Percentiles rank a stretch among this genome's conserved stretches.
phyloP scores from a whole-genome alignment of 64 coral and sea anemone genomes.

The Porites australiensis region DNA sequence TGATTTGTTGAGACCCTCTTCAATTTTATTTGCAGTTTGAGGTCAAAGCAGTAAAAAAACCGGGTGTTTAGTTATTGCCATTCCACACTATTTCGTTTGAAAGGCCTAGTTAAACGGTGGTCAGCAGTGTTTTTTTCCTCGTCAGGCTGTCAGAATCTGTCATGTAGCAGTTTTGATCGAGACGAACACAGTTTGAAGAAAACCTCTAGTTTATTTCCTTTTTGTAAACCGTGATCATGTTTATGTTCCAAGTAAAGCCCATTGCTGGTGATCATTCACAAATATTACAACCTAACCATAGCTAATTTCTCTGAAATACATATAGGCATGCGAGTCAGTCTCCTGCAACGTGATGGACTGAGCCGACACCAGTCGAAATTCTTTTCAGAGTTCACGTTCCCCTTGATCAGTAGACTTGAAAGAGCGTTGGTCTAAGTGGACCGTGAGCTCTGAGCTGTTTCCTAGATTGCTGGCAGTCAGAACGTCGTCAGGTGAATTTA shows the following conservation, averaged over 20 bases:
- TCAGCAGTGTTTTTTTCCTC: background rate
- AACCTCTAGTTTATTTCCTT: conserved; percentile 64
- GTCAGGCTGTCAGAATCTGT: conserved; percentile 14
- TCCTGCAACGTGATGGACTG: conserved; percentile 14
- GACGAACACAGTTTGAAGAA: conserved; percentile 51
- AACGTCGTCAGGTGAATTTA: conserved; percentile 18
- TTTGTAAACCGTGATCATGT: conserved; percentile 39
- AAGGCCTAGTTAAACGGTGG: too few species aligned
- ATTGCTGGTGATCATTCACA: conserved; percentile 46
- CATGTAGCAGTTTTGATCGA: conserved; percentile 8
- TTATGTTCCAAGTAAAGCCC: conserved; percentile 57
- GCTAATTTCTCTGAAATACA: conserved; percentile 10
- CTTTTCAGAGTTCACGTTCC: background rate
- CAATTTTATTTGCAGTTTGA: too few species aligned
- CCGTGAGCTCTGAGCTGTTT: background rate
- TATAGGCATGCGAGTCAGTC: conserved; percentile 14
- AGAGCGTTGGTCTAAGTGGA: background rate
- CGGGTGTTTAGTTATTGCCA: too few species aligned
- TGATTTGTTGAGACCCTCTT: too few species aligned
- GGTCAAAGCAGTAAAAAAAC: too few species aligned
- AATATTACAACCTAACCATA: conserved; percentile 28
- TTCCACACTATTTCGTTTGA: too few species aligned
- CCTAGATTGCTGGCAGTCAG: background rate
- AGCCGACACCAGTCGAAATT: conserved; percentile 24
- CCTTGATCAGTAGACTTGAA: background rate